phyloP scores from a whole-genome alignment of 2,888 invertebrate genomes.

The Mesochorus sp. region DNA sequence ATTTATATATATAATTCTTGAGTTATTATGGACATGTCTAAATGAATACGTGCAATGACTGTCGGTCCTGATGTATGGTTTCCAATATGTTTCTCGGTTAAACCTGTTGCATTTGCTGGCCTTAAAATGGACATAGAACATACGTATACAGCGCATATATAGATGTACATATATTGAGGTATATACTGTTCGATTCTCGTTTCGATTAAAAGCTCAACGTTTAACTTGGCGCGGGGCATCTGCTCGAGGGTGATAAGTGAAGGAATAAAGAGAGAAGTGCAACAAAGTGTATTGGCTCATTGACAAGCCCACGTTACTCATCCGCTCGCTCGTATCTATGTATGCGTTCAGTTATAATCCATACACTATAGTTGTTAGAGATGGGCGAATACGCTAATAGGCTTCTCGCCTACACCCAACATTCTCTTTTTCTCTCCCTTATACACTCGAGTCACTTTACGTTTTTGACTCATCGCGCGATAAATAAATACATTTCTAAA shows the following conservation, averaged over 20 bases:
- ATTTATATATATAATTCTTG: conserved; percentile 6
- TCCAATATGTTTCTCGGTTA: conserved; percentile 23
- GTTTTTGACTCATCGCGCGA: conserved; percentile 60
- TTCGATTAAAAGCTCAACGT: conserved; percentile 41
- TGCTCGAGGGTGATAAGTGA: conserved; percentile 35
- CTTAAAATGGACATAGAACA: conserved; percentile 31
- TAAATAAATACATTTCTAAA: neutral
- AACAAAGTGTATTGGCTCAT: conserved; percentile 63
- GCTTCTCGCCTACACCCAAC: conserved; percentile 59
- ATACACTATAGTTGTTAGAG: neutral
- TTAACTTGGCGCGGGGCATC: conserved; percentile 7
- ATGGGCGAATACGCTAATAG: conserved; percentile 63
- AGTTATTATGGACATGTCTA: conserved; percentile 12
- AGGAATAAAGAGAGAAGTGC: conserved; percentile 31
- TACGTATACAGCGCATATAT: neutral
- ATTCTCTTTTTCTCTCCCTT: conserved; percentile 52
- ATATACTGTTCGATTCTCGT: conserved; percentile 18
- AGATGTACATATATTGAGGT: neutral
- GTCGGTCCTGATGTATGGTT: conserved; percentile 12
- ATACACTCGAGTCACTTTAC: conserved; percentile 56
- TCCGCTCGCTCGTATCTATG: neutral
- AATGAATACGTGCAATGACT: conserved; percentile 38
- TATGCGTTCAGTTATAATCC: no score
- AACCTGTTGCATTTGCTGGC: conserved; percentile 28
- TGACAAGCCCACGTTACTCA: conserved; percentile 61